Base-by-base conservation (phyloP, 2,113 vertebrate genomes). In the Pholis gunnellus region DNA sequence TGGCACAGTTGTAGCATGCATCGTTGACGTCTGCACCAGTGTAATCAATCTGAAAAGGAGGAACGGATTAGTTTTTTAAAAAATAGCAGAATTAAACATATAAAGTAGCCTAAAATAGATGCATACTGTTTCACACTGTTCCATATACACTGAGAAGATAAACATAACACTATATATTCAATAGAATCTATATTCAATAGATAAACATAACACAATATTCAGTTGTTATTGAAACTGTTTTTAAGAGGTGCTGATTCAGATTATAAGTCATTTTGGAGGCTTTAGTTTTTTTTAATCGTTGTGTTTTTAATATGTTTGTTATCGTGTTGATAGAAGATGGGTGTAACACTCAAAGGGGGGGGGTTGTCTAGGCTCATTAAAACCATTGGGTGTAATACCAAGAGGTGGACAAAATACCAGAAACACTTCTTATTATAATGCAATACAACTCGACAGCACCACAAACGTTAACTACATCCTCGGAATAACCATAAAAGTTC, bases 11-110 rank as follows among this genome's bases (percentile, higher is more conserved):
- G 91, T 95, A 93, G 82, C 98, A 99, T 0, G 97, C 96, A 91
- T 94, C 96, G 50, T 85, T 89, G 67, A 70, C 61, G 5, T 97
- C 96, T 40, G 91, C 95, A 90, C 98, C 98, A 0, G 98, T 99
- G 82, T 99, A 99, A 91, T 99, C 98, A 83, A 99, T 95, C 98
- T 99, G 83, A 11, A 94, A 87, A 80, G 2, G 7, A 72, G n/a
- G 14, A 70, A 13, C 0, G 0, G 0, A 18, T 50, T 20, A 44
- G 1, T 44, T 34, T 34, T 34, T 0, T 3, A 13, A 2, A 46
- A 13, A 2, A 46, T 4, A 59, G 65, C 0, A 20, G 0, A 34
- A 46, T 2, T 46, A 0, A 54, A 65, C 1, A 61, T 50, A 40
- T 15, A 46, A 13, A 48, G 9, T 1, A 27, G 25, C 13, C 13